Evolutionary conservation across 2,888 invertebrate species (phyloP).

Genomic region (Eristalinus sepulchralis): DNA sequence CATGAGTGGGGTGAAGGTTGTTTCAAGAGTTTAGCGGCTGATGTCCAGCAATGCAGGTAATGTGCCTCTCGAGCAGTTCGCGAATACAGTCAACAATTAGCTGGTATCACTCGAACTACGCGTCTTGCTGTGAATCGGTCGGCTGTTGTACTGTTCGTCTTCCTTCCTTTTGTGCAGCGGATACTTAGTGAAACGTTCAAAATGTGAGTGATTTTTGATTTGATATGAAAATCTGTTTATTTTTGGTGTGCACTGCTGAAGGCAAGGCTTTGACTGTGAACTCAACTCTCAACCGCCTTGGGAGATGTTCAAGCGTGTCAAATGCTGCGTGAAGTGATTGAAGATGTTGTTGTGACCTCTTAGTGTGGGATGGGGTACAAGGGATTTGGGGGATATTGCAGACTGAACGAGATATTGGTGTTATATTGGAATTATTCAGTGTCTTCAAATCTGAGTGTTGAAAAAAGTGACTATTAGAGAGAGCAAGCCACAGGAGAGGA

Average conservation of each 20-base stretch:
- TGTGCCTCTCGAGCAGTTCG: constrained; percentile 38
- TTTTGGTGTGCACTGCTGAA: background rate
- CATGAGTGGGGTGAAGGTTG: constrained; percentile 67
- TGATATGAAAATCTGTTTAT: background rate
- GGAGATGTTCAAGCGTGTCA: background rate
- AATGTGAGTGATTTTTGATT: background rate
- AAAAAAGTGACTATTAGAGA: no score
- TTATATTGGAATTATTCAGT: no score
- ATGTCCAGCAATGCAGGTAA: constrained; percentile 45
- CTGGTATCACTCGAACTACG: constrained; percentile 28
- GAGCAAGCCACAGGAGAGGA: no score
- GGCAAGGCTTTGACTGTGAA: background rate
- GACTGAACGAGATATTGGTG: no score
- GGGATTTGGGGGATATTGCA: no score
- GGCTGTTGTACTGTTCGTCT: background rate
- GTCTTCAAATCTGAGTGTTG: no score
- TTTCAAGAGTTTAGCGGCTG: constrained; percentile 35
- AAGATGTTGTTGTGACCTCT: background rate
- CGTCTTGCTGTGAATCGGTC: constrained; percentile 13
- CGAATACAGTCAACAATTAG: constrained; percentile 47
- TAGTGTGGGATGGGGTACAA: background rate
- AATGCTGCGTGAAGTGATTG: background rate
- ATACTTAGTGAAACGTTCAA: background rate
- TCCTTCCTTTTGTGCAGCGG: background rate
- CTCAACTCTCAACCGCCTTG: background rate